A percentile compares a stretch with the other conserved stretches of the same genome.
These are phyloP conservation scores for Sebastes fasciatus DNA, from an alignment of 2,113 vertebrate species.

Conservation along the genomic window DNA sequence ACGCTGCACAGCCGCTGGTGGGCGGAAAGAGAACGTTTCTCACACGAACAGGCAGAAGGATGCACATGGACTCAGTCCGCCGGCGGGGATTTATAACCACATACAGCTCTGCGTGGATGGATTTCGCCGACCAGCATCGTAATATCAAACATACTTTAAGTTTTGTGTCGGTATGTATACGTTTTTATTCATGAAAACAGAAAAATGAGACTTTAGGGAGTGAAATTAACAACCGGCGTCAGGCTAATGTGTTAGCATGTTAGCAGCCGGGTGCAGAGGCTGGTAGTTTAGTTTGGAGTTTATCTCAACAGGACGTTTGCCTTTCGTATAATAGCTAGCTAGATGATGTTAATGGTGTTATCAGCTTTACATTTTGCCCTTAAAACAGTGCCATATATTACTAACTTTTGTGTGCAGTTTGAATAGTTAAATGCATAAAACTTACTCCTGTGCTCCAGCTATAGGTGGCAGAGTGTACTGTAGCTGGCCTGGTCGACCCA, in stretches of 20 bases:
- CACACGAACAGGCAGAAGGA: constrained; percentile 44
- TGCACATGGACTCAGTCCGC: constrained; percentile 60
- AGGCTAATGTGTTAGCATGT: constrained; percentile 54
- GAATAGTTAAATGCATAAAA: neutral
- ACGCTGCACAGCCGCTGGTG: constrained; percentile 52
- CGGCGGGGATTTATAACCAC: neutral
- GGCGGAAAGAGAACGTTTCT: constrained; percentile 73
- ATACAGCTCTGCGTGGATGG: neutral
- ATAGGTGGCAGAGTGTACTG: neutral
- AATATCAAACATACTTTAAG: neutral
- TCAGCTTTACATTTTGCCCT: neutral
- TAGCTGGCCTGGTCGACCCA: neutral
- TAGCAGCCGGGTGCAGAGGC: neutral
- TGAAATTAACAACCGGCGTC: neutral
- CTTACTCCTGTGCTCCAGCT: neutral
- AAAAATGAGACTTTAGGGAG: neutral
- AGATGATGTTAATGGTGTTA: neutral
- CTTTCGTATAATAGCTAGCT: neutral
- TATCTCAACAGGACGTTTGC: neutral
- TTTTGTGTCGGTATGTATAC: constrained; percentile 41
- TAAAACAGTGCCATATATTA: neutral
- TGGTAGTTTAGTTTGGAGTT: neutral
- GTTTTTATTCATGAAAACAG: neutral
- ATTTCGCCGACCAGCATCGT: neutral
- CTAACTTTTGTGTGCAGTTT: neutral